A percentile compares a stretch with the other conserved stretches of the same genome.
phyloP scores from a whole-genome alignment of 2,113 vertebrate species.

The Pelecanoides urinatrix region DNA sequence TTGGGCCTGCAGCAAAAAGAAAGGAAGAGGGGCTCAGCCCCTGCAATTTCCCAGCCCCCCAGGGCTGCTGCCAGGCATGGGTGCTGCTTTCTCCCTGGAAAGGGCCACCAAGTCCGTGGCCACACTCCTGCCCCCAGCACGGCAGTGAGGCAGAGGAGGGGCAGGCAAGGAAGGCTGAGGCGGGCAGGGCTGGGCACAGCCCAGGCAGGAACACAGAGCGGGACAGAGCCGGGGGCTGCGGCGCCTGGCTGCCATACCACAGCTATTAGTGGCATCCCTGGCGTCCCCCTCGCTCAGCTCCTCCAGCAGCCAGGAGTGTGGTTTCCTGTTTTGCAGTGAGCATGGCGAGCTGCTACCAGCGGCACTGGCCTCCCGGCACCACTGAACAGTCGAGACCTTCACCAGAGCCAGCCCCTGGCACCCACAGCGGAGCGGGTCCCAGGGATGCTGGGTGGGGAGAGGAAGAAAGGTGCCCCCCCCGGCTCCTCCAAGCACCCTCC shows the following conservation, averaged over 20 bases:
- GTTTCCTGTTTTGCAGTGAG: slow-evolving; percentile 41
- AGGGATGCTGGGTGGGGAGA: too few species aligned
- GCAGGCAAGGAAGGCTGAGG: not conserved
- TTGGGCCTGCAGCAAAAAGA: slow-evolving; percentile 53
- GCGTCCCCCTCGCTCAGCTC: not conserved
- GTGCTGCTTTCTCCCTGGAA: not conserved
- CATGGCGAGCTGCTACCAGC: rapidly evolving
- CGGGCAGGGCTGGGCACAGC: not conserved
- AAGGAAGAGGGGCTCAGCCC: not conserved
- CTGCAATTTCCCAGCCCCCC: not conserved
- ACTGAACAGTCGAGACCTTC: not conserved
- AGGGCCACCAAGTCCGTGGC: rapidly evolving
- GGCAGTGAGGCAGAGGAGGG: not conserved
- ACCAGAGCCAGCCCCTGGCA: rapidly evolving
- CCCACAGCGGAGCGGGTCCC: rapidly evolving
- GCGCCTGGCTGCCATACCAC: not conserved
- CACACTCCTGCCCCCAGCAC: not conserved
- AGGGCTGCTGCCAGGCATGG: not conserved
- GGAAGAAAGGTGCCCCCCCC: not conserved
- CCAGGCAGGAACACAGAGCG: not conserved
- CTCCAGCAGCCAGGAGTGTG: not conserved
- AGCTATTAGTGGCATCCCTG: slow-evolving; percentile 40
- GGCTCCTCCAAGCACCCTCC: not conserved
- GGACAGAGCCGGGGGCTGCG: not conserved
- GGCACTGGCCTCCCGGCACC: not conserved